Evolutionary conservation across 2,888 invertebrate species (phyloP).

Genomic region (Erebia ligea): DNA sequence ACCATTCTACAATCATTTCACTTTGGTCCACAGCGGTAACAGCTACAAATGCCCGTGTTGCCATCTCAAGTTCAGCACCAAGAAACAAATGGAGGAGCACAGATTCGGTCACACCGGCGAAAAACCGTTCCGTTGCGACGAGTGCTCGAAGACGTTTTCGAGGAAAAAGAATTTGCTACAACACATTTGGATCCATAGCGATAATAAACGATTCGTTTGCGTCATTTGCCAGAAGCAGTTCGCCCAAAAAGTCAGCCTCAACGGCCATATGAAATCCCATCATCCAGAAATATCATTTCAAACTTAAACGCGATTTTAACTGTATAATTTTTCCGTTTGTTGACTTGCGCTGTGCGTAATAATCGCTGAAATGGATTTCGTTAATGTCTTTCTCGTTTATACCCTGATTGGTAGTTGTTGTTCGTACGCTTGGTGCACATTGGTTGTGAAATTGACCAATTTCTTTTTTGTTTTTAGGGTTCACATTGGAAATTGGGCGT

Average conservation of each 20-base stretch:
- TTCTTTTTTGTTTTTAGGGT: conserved; percentile 80
- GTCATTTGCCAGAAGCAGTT: conserved; percentile 65
- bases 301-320: conserved; percentile 21
- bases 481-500: conserved; percentile 74
- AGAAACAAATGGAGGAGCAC: conserved; percentile 65
- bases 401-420: conserved; percentile 33
- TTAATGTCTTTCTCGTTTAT: conserved; percentile 25
- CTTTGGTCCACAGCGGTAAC: conserved; percentile 61
- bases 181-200: conserved; percentile 73
- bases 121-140: conserved; percentile 67
- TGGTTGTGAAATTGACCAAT: conserved; percentile 68
- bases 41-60: conserved; percentile 61
- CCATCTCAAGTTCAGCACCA: conserved; percentile 59
- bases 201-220: conserved; percentile 64
- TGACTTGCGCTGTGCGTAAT: conserved; percentile 21
- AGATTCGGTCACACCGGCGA: conserved; percentile 76
- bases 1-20: conserved; percentile 64
- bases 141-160: conserved; percentile 77
- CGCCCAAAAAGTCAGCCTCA: conserved; percentile 69
- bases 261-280: conserved; percentile 59
- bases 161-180: conserved; percentile 71
- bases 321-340: conserved; percentile 15
- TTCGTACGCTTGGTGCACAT: conserved; percentile 41
- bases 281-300: conserved; percentile 54
- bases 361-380: conserved; percentile 25